Percentiles rank a stretch among this genome's conserved stretches.
Conservation (phyloP, 1,140 invertebrate species). For the Mamestra configurata region DNA sequence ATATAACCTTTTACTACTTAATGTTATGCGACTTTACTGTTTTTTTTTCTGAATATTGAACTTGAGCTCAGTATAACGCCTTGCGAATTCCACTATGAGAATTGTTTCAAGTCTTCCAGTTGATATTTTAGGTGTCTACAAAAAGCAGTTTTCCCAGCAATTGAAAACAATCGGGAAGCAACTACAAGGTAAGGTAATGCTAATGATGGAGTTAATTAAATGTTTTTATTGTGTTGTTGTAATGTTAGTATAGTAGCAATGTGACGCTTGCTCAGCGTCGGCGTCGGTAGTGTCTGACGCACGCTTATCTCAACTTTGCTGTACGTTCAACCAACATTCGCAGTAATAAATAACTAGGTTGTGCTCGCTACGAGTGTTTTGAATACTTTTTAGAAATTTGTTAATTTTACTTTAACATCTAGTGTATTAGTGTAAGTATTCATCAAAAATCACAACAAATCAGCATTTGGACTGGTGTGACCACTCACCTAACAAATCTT, state of each 20-base stretch:
- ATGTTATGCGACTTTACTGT: conserved; percentile 1
- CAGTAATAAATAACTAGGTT: neutral
- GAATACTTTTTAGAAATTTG: too few species aligned
- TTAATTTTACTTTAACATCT: too few species aligned
- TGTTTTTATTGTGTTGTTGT: conserved; percentile 57
- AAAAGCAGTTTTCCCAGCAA: conserved; percentile 50
- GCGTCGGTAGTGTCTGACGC: conserved; percentile 4
- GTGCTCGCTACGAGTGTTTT: too few species aligned
- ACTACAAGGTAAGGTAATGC: conserved; percentile 68
- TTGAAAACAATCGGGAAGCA: conserved; percentile 51
- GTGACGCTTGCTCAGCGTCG: conserved; percentile 11
- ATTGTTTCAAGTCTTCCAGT: conserved; percentile 49
- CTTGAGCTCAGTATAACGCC: conserved; percentile 15
- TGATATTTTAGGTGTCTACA: conserved; percentile 53
- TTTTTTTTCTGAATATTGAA: neutral
- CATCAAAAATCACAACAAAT: too few species aligned
- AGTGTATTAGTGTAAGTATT: too few species aligned
- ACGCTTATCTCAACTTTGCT: conserved; percentile 2
- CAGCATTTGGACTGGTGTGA: too few species aligned
- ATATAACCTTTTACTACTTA: conserved; percentile 4
- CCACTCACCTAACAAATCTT: neutral
- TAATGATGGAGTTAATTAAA: conserved; percentile 62
- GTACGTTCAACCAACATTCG: conserved; percentile 3
- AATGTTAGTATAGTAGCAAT: conserved; percentile 50
- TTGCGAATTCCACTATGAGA: conserved; percentile 47